A percentile compares a stretch with the other conserved stretches of the same genome.
Conservation (phyloP, 2,888 invertebrate genomes). For the Sinopyrophorus schimmeli region DNA sequence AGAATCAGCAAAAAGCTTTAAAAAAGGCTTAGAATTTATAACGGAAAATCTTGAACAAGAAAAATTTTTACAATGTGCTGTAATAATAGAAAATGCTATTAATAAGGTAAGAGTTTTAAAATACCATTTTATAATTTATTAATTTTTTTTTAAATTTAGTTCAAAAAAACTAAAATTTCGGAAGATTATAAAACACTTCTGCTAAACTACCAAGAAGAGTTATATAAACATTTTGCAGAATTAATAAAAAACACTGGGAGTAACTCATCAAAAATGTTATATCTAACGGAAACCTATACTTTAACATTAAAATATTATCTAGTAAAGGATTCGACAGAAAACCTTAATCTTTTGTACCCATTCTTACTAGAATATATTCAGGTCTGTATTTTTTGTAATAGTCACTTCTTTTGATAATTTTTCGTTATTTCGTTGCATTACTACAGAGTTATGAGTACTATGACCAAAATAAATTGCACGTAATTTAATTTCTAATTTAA, state of each 20-base stretch:
- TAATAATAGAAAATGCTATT: slow-evolving; percentile 40
- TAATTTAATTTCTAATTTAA: too few relatives aligned
- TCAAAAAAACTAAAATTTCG: slow-evolving; percentile 43
- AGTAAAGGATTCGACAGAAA: slow-evolving; percentile 22
- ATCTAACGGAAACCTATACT: slow-evolving; percentile 27
- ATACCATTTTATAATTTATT: neutral
- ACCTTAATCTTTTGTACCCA: too few relatives aligned
- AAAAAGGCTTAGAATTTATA: slow-evolving; percentile 37
- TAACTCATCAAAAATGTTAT: neutral
- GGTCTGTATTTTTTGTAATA: too few relatives aligned
- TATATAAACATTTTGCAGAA: slow-evolving; percentile 10
- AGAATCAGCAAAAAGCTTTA: slow-evolving; percentile 33
- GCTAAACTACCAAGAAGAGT: slow-evolving; percentile 14
- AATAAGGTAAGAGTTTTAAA: slow-evolving; percentile 41
- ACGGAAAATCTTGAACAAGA: slow-evolving; percentile 38
- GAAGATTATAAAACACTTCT: slow-evolving; percentile 38
- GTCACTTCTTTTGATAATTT: too few relatives aligned
- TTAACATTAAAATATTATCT: slow-evolving; percentile 33
- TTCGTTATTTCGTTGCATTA: too few relatives aligned
- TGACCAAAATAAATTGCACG: too few relatives aligned
- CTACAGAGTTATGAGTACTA: too few relatives aligned
- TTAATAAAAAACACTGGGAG: slow-evolving; percentile 12
- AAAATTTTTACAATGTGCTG: slow-evolving; percentile 40
- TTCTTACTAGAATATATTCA: too few relatives aligned
- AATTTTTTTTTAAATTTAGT: slow-evolving; percentile 32